A percentile compares a stretch with the other conserved stretches of the same genome.
These are phyloP conservation scores for Ormyrus nitidulus DNA, from an alignment of 2,888 invertebrate species.

Conservation along the genomic window DNA sequence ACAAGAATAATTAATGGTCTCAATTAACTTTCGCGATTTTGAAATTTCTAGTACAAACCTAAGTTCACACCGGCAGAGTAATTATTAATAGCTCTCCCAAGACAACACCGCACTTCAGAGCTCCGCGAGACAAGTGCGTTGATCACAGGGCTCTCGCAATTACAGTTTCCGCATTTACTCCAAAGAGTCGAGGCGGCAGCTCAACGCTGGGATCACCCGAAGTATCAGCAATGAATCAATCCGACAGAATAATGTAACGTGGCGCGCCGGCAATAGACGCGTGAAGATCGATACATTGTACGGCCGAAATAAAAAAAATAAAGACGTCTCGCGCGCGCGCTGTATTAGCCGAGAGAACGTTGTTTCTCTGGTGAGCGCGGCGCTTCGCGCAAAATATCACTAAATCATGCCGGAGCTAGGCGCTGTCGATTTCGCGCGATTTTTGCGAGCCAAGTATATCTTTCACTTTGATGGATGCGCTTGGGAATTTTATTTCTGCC, in stretches of 20 bases:
- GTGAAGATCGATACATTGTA: conserved; percentile 59
- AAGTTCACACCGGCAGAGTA: not conserved
- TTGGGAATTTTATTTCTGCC: conserved; percentile 30
- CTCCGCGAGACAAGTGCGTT: too few species aligned
- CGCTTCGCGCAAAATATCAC: conserved; percentile 11
- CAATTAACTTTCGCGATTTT: too few species aligned
- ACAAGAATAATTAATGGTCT: too few species aligned
- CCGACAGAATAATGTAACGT: conserved; percentile 66
- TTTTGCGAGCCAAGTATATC: conserved; percentile 35
- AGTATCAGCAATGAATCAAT: conserved; percentile 69
- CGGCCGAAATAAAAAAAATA: conserved; percentile 37
- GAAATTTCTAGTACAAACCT: too few species aligned
- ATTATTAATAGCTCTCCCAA: not conserved
- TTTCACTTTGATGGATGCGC: conserved; percentile 49
- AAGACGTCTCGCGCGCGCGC: not conserved
- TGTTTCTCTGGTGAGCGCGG: conserved; percentile 8
- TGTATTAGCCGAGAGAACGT: not conserved
- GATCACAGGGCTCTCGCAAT: conserved; percentile 72
- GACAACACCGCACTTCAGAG: not conserved
- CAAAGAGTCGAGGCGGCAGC: conserved; percentile 59
- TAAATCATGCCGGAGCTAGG: conserved; percentile 35
- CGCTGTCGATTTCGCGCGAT: conserved; percentile 33
- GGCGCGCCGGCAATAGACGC: conserved; percentile 50
- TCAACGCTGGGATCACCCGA: conserved; percentile 3
- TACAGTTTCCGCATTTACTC: conserved; percentile 72